Evolutionary conservation across 2,888 invertebrate species (phyloP), one percentile per base, ranked within the genome.

Genomic region (Scelioninae gen. 1): DNA sequence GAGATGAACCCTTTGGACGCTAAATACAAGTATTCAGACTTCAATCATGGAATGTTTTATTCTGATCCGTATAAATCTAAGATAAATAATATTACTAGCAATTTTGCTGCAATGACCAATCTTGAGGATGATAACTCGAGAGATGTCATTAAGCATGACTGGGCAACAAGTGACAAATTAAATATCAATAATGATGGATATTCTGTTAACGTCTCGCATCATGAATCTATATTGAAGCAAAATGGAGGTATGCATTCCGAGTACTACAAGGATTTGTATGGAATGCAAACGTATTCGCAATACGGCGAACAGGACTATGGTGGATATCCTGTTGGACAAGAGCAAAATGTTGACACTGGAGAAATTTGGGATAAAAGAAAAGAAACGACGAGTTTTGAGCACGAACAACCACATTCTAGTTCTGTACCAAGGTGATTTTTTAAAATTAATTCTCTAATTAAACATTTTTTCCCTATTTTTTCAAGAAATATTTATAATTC

Each of bases 381-480:
- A 88, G 94, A 94, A 86, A 94, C 94, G 51, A 94, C 94, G n/a
- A 94, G 94, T 76, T 95, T 94, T 87, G 94, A 94, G 85, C 93
- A 94, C 79, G 94, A 94, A 84, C 94, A 94, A 75, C 94, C 94
- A 13, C 93, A 92, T 86, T 93, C 93, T 60, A 93, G 93, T 87
- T 91, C 92, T 15, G 89, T 93, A 56, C 85, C 92, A 7, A 91
- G 93, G 93, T 93, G 5, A 55, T 32, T 10, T 31, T 53, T 23
- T 49, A n/a, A n/a, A n/a, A n/a, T n/a, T n/a, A n/a, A n/a, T n/a
- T n/a, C n/a, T n/a, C n/a, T n/a, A n/a, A n/a, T n/a, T n/a, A n/a
- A n/a, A n/a, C n/a, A n/a, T n/a, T n/a, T n/a, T n/a, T n/a, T n/a
- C n/a, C n/a, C n/a, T n/a, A n/a, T n/a, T n/a, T n/a, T n/a, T n/a